Percentiles rank a stretch among this genome's conserved stretches.
Conservation (phyloP, 2,888 invertebrate genomes). For the Periphyllus acericola region DNA sequence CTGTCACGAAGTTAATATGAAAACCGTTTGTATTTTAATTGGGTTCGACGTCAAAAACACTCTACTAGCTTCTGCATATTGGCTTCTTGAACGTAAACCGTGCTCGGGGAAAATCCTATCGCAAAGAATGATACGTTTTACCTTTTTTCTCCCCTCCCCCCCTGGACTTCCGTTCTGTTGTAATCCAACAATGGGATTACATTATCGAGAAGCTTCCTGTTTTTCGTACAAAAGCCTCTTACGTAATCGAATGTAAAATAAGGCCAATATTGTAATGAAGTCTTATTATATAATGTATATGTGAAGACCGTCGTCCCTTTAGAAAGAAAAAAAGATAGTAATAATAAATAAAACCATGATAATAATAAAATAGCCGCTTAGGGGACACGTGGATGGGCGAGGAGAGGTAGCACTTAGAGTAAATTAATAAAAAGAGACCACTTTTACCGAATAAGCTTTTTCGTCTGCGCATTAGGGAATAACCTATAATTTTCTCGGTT, state of each 20-base stretch:
- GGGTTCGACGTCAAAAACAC: constrained; percentile 21
- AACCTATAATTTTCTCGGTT: constrained; percentile 20
- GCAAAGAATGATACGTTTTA: constrained; percentile 4
- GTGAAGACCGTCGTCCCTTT: neutral
- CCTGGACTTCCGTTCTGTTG: neutral
- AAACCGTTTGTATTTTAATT: neutral
- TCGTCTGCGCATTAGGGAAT: neutral
- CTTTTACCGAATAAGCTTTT: constrained; percentile 25
- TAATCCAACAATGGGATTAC: constrained; percentile 32
- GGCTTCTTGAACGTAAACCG: neutral
- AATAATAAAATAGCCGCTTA: neutral
- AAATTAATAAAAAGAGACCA: constrained; percentile 35
- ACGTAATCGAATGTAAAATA: constrained; percentile 33
- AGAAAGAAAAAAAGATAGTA: neutral
- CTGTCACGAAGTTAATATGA: constrained; percentile 3
- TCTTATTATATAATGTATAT: constrained; percentile 24
- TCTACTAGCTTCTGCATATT: neutral
- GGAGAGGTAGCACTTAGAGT: neutral
- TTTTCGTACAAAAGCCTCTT: constrained; percentile 34
- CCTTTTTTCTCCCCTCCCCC: neutral
- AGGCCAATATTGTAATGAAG: constrained; percentile 40
- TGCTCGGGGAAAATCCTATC: neutral
- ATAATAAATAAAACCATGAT: constrained; percentile 15
- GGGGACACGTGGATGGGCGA: neutral
- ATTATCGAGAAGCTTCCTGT: neutral